A percentile compares a stretch with the other conserved stretches of the same genome.
These are phyloP conservation scores for Opisthocomus hoazin DNA, from an alignment of 2,113 vertebrate species.

Conservation along the genomic window DNA sequence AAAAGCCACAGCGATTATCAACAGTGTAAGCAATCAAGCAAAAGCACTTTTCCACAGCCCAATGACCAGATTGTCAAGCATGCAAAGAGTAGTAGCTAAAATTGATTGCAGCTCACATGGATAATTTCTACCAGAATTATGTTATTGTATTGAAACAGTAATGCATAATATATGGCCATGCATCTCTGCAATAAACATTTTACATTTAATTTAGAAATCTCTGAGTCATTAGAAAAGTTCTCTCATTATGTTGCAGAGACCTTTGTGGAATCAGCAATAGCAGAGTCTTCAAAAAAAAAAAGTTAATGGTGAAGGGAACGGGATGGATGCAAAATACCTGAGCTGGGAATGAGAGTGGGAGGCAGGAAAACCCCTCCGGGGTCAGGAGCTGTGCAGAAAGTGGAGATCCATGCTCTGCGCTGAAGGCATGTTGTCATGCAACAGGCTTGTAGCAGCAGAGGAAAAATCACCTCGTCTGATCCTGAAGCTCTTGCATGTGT, in stretches of 20 bases:
- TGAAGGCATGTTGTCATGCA: background rate
- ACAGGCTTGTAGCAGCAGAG: background rate
- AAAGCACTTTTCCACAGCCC: conserved; percentile 56
- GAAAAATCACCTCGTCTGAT: background rate
- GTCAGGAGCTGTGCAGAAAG: background rate
- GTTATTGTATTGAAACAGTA: conserved; percentile 29
- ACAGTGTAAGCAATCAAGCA: conserved; percentile 46
- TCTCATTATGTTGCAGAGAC: conserved; percentile 8
- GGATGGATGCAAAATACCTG: background rate
- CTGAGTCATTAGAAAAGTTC: conserved; percentile 60
- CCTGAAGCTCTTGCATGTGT: background rate
- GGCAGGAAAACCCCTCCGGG: background rate
- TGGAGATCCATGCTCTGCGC: background rate
- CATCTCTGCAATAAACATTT: conserved; percentile 47
- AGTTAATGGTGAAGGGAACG: background rate
- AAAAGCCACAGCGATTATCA: conserved; percentile 58
- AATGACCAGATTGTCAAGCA: conserved; percentile 47
- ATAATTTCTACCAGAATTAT: conserved; percentile 52
- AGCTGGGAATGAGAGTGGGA: background rate
- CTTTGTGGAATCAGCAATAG: conserved; percentile 28
- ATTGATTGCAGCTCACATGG: conserved; percentile 53
- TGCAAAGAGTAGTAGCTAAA: conserved; percentile 38
- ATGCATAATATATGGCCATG: conserved; percentile 2
- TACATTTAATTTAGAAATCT: conserved; percentile 65
- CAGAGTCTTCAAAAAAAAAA: background rate